A percentile compares a stretch with the other conserved stretches of the same genome.
phyloP scores from a whole-genome alignment of 2,888 invertebrate genomes.

The Drosophila nr. perissopoda region DNA sequence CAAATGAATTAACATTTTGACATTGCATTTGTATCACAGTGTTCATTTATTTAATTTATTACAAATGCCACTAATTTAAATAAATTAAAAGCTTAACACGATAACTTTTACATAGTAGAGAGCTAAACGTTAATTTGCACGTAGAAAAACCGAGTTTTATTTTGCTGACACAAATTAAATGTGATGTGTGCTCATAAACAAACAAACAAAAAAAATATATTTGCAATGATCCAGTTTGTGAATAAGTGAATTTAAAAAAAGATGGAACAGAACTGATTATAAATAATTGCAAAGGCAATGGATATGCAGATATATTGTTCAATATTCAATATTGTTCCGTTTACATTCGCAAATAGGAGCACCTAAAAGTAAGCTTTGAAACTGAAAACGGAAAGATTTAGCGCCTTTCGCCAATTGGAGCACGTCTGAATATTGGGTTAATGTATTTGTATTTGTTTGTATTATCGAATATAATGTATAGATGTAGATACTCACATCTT shows the following conservation, averaged over 20 bases:
- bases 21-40: no score
- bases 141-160: neutral
- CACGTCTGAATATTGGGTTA: neutral
- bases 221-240: neutral
- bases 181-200: neutral
- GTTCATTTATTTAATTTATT: neutral
- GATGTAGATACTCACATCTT: slow-evolving; percentile 87
- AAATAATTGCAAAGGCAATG: neutral
- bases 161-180: neutral
- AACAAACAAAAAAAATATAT: no score
- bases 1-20: neutral
- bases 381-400: neutral
- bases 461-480: neutral
- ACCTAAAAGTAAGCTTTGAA: neutral
- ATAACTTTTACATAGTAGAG: no score
- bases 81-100: no score
- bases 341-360: neutral
- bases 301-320: neutral
- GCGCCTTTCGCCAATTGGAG: neutral
- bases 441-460: no score
- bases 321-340: no score
- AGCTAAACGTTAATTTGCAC: no score
- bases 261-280: neutral
- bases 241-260: neutral
- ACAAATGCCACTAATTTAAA: neutral